These are phyloP conservation scores for Oxyteleia sp. DNA, from an alignment of 2,888 invertebrate species.

Conservation along the genomic window DNA sequence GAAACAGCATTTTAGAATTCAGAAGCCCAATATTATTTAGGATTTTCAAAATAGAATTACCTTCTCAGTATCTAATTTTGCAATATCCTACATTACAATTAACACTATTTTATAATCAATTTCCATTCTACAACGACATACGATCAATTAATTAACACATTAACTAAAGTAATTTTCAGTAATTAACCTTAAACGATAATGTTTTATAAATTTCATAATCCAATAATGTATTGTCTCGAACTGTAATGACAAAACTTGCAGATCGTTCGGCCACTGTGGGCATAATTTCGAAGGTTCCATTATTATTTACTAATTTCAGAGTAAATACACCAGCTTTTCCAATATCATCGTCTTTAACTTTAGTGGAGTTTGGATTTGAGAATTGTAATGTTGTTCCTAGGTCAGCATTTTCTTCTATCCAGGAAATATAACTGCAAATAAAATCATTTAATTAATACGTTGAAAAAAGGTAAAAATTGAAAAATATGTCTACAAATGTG, in stretches of 20 bases:
- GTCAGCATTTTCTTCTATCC: slow-evolving; percentile 93
- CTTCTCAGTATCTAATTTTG: too few relatives aligned
- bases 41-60: too few relatives aligned
- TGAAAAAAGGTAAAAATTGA: too few relatives aligned
- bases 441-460: too few relatives aligned
- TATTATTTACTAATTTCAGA: slow-evolving; percentile 92
- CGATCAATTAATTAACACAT: too few relatives aligned
- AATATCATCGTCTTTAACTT: slow-evolving; percentile 92
- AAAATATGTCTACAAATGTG: too few relatives aligned
- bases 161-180: too few relatives aligned
- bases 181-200: slow-evolving; percentile 92
- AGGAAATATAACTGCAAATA: slow-evolving; percentile 90
- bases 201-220: slow-evolving; percentile 95
- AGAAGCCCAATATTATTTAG: too few relatives aligned
- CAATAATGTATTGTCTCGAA: slow-evolving; percentile 93
- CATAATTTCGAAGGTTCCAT: slow-evolving; percentile 95
- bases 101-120: too few relatives aligned
- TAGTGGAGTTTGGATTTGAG: slow-evolving; percentile 91
- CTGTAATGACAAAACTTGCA: slow-evolving; percentile 93
- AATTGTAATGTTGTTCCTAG: slow-evolving; percentile 93
- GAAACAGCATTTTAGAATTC: too few relatives aligned
- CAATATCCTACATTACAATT: too few relatives aligned
- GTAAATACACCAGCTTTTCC: slow-evolving; percentile 95
- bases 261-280: slow-evolving; percentile 94
- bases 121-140: too few relatives aligned